Conservation (phyloP, 2,888 invertebrate species). For the Heteropelma amictum region DNA sequence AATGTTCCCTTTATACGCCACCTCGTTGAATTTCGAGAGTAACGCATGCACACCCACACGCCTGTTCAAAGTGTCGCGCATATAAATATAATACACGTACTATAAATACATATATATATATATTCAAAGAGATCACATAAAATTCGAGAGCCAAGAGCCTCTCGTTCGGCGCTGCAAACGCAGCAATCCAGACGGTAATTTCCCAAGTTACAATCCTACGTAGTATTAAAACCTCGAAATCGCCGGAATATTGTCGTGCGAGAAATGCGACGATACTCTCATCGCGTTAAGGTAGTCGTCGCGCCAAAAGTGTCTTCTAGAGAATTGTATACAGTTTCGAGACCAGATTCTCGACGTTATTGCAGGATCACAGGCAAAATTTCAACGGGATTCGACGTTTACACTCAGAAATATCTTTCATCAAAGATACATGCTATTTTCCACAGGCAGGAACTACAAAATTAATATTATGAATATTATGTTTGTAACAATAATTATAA, state of each 20-base stretch:
- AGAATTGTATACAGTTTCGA: too few relatives aligned
- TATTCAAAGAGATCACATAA: constrained; percentile 15
- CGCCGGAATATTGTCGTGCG: constrained; percentile 7
- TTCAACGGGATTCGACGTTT: too few relatives aligned
- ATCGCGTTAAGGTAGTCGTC: too few relatives aligned
- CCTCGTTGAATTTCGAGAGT: constrained; percentile 20
- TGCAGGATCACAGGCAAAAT: too few relatives aligned
- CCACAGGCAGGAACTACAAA: too few relatives aligned
- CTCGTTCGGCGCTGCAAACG: constrained; percentile 6
- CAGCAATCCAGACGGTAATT: constrained; percentile 28
- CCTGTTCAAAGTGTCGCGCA: not conserved
- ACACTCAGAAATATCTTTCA: too few relatives aligned
- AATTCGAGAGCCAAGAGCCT: constrained; percentile 41
- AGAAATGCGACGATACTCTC: too few relatives aligned
- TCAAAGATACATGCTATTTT: too few relatives aligned
- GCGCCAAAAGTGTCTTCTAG: too few relatives aligned
- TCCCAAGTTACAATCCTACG: constrained; percentile 17
- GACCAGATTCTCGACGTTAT: too few relatives aligned
- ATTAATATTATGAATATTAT: too few relatives aligned
- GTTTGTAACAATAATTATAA: too few relatives aligned
- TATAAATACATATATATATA: not conserved
- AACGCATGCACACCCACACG: constrained; percentile 26
- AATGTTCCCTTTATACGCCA: constrained; percentile 39
- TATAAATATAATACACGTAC: not conserved
- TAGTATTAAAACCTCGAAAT: constrained; percentile 19